A percentile compares a stretch with the other conserved stretches of the same genome.
Conservation (phyloP, 2,888 invertebrate species). For the Pseudanteris insignis region DNA sequence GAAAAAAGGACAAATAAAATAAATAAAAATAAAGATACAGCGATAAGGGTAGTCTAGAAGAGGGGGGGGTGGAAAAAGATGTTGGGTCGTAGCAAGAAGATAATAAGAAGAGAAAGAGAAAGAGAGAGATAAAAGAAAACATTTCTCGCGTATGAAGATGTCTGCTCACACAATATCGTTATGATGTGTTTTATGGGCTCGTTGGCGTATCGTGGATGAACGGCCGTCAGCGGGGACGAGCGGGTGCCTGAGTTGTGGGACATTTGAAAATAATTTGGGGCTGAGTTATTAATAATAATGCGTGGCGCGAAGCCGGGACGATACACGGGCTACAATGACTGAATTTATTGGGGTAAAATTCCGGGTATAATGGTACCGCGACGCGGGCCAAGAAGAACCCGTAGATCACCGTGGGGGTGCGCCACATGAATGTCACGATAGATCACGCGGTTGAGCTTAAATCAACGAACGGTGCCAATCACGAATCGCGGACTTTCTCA, state of each 20-base stretch:
- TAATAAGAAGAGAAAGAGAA: too few relatives aligned
- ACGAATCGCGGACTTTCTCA: not conserved
- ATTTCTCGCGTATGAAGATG: slow-evolving; percentile 30
- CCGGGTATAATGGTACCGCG: slow-evolving; percentile 14
- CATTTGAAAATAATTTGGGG: slow-evolving; percentile 36
- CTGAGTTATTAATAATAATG: slow-evolving; percentile 24
- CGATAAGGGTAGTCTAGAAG: too few relatives aligned
- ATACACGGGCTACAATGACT: slow-evolving; percentile 17
- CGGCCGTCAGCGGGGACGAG: not conserved
- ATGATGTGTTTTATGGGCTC: slow-evolving; percentile 30
- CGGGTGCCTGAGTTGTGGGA: slow-evolving; percentile 11
- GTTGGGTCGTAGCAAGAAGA: too few relatives aligned
- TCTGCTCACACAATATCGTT: slow-evolving; percentile 25
- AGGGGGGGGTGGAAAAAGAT: too few relatives aligned
- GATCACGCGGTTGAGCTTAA: slow-evolving; percentile 6
- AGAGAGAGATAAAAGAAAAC: not conserved
- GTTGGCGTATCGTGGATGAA: slow-evolving; percentile 1
- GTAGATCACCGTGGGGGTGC: slow-evolving; percentile 24
- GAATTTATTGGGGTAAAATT: slow-evolving; percentile 29
- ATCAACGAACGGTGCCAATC: slow-evolving; percentile 3
- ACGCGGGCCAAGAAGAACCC: not conserved
- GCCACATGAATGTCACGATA: slow-evolving; percentile 14
- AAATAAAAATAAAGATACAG: too few relatives aligned
- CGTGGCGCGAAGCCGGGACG: slow-evolving; percentile 1
- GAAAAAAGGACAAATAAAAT: slow-evolving; percentile 12